phyloP scores from a whole-genome alignment of 2,113 vertebrate genomes.

The Capreolus pygargus region DNA sequence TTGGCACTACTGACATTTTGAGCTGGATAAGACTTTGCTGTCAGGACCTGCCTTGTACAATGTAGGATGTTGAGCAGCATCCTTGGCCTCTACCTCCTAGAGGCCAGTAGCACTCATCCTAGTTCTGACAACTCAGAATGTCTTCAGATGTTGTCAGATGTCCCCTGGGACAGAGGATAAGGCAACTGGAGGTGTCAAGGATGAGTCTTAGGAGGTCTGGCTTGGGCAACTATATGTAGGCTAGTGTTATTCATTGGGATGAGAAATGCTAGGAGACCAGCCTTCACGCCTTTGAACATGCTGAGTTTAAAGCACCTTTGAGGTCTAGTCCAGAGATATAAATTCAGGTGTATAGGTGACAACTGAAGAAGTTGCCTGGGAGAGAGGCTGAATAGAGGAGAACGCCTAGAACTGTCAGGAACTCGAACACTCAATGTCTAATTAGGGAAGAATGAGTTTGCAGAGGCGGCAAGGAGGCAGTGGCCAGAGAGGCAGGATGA shows the following conservation, averaged over 20 bases:
- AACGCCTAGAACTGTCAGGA: not conserved
- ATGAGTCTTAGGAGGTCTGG: not conserved
- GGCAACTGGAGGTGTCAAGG: not conserved
- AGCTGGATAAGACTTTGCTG: not conserved
- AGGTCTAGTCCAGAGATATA: not conserved
- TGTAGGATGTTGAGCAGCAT: not conserved
- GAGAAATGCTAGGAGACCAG: not conserved
- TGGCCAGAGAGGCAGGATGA: not conserved
- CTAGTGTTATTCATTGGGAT: not conserved
- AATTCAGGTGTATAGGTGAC: not conserved
- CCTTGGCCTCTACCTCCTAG: not conserved
- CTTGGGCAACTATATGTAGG: not conserved
- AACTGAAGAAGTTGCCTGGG: not conserved
- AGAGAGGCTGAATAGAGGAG: not conserved
- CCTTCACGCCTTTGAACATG: not conserved
- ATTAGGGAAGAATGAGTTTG: not conserved
- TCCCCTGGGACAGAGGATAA: not conserved
- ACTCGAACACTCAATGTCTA: not conserved
- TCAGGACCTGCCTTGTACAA: not conserved
- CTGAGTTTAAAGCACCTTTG: not conserved
- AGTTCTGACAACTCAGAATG: not conserved
- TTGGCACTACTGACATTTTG: not conserved
- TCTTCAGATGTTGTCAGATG: not conserved
- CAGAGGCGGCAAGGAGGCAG: not conserved
- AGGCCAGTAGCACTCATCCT: not conserved